phyloP scores from a whole-genome alignment of 2,113 vertebrate species.

The Phoxinus phoxinus region DNA sequence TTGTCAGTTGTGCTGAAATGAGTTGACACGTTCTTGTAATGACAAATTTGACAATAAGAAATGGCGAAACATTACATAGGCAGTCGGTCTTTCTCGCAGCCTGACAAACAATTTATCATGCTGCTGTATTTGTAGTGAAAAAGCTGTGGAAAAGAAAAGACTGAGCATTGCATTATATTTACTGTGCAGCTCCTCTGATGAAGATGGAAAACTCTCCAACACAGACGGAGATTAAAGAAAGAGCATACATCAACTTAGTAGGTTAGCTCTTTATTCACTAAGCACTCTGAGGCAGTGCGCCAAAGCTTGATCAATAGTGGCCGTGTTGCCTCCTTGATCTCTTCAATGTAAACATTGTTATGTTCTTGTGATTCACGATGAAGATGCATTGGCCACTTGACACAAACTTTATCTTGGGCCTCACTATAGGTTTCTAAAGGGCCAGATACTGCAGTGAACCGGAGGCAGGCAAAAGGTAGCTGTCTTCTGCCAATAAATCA shows the following conservation, averaged over 20 bases:
- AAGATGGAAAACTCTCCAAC: slow-evolving; percentile 32
- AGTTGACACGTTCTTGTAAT: slow-evolving; percentile 51
- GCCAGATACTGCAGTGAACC: slow-evolving; percentile 60
- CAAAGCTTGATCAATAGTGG: slow-evolving; percentile 36
- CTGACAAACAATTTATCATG: slow-evolving; percentile 46
- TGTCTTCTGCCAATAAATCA: slow-evolving; percentile 76
- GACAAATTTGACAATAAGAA: slow-evolving; percentile 47
- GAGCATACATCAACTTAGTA: slow-evolving; percentile 13
- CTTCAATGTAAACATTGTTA: slow-evolving; percentile 45
- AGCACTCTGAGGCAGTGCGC: not conserved
- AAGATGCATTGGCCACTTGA: slow-evolving; percentile 43
- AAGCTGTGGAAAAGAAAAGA: not conserved
- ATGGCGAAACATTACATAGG: slow-evolving; percentile 44
- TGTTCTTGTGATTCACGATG: slow-evolving; percentile 41
- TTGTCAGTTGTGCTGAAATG: slow-evolving; percentile 46
- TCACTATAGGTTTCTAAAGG: slow-evolving; percentile 28
- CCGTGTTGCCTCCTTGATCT: slow-evolving; percentile 28
- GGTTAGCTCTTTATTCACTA: slow-evolving; percentile 8
- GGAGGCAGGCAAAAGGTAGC: slow-evolving; percentile 70
- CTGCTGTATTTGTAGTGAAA: slow-evolving; percentile 15
- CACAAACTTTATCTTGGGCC: slow-evolving; percentile 9
- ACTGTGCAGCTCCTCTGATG: slow-evolving; percentile 7
- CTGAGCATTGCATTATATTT: slow-evolving; percentile 6
- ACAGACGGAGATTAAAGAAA: slow-evolving; percentile 26
- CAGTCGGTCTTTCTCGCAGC: slow-evolving; percentile 42